These are phyloP conservation scores for Arothron firmamentum DNA, from an alignment of 2,113 vertebrate genomes.

Conservation along the genomic window DNA sequence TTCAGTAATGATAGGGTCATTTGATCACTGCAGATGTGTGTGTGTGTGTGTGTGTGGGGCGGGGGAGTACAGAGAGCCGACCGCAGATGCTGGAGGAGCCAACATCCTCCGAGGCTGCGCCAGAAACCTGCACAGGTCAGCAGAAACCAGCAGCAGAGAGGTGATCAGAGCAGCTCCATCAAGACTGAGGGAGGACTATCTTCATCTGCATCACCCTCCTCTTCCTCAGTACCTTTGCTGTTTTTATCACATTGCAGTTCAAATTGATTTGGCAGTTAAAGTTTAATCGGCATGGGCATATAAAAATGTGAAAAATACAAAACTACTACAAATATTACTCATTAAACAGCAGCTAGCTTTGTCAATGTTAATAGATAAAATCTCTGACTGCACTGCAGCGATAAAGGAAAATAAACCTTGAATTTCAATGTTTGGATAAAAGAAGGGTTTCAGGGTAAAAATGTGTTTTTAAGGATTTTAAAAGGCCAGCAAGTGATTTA, in stretches of 20 bases:
- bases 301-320: no score
- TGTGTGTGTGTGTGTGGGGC: not conserved
- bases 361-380: no score
- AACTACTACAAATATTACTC: no score
- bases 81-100: slow-evolving; percentile 43
- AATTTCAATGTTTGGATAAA: not conserved
- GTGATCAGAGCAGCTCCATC: slow-evolving; percentile 1
- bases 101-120: slow-evolving; percentile 19
- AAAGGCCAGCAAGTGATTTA: not conserved
- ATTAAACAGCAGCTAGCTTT: no score
- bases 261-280: no score
- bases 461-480: not conserved
- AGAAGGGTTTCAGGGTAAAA: not conserved
- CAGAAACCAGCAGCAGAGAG: slow-evolving; percentile 37
- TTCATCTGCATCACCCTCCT: no score
- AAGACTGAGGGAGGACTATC: not conserved
- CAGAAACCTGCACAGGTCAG: slow-evolving; percentile 46
- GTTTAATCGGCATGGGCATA: no score
- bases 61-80: not conserved
- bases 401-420: no score
- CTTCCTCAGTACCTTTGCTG: no score
- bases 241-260: no score
- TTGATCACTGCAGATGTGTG: slow-evolving; percentile 48
- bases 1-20: slow-evolving; percentile 50
- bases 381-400: no score